Percentiles rank a stretch among this genome's conserved stretches.
These are phyloP conservation scores for Dendropsophus ebraccatus DNA, from an alignment of 2,113 vertebrate species.

Conservation along the genomic window DNA sequence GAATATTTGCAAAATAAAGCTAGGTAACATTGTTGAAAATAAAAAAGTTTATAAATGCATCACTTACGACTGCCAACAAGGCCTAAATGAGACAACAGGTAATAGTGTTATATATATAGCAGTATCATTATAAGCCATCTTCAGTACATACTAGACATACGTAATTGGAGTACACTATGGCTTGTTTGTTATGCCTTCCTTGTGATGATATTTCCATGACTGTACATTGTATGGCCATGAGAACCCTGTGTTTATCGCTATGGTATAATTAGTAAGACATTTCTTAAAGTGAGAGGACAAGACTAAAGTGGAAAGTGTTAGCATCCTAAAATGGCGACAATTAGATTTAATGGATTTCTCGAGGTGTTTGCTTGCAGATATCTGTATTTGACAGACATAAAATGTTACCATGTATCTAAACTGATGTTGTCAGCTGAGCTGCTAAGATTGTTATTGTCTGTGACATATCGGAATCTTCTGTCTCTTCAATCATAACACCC, in stretches of 20 bases:
- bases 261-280: slow-evolving; percentile 6
- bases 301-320: slow-evolving; percentile 24
- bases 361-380: slow-evolving; percentile 46
- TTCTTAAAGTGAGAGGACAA: slow-evolving; percentile 32
- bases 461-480: slow-evolving; percentile 55
- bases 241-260: not conserved
- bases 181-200: not conserved
- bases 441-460: slow-evolving; percentile 53
- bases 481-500: slow-evolving; percentile 57
- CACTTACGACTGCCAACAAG: too few relatives aligned
- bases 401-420: slow-evolving; percentile 53
- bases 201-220: not conserved
- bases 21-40: not conserved
- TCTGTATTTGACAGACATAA: slow-evolving; percentile 54
- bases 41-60: too few relatives aligned
- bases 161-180: not conserved
- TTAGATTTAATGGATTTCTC: slow-evolving; percentile 47
- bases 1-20: not conserved
- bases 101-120: too few relatives aligned
- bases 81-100: too few relatives aligned
- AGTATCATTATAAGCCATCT: not conserved
- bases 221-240: not conserved
- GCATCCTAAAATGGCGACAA: slow-evolving; percentile 18
- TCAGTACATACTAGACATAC: not conserved
- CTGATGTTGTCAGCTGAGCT: slow-evolving; percentile 58